A percentile compares a stretch with the other conserved stretches of the same genome.
Conservation (phyloP, 2,113 vertebrate species). For the Rhinopomastus cyanomelas region DNA sequence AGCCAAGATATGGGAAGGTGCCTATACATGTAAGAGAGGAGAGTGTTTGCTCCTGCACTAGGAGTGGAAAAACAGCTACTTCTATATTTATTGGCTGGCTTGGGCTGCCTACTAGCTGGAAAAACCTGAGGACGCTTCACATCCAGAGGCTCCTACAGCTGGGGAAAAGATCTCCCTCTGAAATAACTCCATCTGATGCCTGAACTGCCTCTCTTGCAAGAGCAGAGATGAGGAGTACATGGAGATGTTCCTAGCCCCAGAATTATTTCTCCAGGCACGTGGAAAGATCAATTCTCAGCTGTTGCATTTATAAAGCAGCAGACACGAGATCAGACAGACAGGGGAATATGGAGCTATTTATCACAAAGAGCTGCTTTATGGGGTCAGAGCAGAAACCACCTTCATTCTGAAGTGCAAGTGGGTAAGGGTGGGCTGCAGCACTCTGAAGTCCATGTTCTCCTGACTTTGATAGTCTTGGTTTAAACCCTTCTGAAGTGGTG, state of each 20-base stretch:
- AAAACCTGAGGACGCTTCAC: not conserved
- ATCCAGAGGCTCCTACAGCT: constrained; percentile 16
- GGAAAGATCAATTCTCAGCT: not conserved
- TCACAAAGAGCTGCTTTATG: not conserved
- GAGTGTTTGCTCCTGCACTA: not conserved
- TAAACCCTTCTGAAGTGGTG: not conserved
- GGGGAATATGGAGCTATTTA: not conserved
- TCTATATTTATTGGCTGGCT: not conserved
- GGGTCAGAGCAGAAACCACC: fast-evolving
- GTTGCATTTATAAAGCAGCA: not conserved
- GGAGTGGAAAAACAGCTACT: constrained; percentile 43
- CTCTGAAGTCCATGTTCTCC: not conserved
- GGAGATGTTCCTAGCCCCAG: not conserved
- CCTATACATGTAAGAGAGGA: not conserved
- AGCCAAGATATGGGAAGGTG: constrained; percentile 6
- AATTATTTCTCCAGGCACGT: constrained; percentile 11
- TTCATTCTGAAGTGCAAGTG: fast-evolving
- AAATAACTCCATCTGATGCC: not conserved
- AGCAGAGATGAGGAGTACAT: not conserved
- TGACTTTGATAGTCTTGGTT: not conserved
- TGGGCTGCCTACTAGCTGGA: not conserved
- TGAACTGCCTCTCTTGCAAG: not conserved
- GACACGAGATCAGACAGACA: not conserved
- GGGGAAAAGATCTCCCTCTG: not conserved
- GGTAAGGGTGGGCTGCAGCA: not conserved